Evolutionary conservation across 2,113 vertebrate genomes (phyloP).

Genomic region (Mugil cephalus): DNA sequence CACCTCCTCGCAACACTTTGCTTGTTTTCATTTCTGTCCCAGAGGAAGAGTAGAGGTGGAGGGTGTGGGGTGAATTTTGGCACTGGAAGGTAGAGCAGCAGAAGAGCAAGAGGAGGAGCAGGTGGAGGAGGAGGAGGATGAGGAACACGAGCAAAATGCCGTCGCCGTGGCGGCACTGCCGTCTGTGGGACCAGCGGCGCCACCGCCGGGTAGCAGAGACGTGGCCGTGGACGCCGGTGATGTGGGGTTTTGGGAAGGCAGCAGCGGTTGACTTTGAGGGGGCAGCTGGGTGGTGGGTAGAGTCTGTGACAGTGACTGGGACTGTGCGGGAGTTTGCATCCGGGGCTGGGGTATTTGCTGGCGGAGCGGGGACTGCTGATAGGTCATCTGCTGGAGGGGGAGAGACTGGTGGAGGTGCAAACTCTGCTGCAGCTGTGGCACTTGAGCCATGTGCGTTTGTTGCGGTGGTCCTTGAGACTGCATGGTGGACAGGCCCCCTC

Average conservation of each 20-base stretch:
- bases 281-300: conserved; percentile 63
- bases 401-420: conserved; percentile 76
- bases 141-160: conserved; percentile 72
- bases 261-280: conserved; percentile 74
- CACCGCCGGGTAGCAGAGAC: conserved; percentile 47
- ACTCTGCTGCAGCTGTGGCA: conserved; percentile 75
- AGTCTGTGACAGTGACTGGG: conserved; percentile 71
- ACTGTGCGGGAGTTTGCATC: conserved; percentile 78
- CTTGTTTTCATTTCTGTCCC: conserved; percentile 79
- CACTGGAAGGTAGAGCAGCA: conserved; percentile 81
- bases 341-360: conserved; percentile 81
- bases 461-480: conserved; percentile 60
- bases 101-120: conserved; percentile 78
- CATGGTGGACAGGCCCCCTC: conserved; percentile 63
- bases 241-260: conserved; percentile 73
- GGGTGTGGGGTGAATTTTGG: conserved; percentile 79
- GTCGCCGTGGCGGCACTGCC: conserved; percentile 43
- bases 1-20: conserved; percentile 45
- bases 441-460: conserved; percentile 80
- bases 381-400: conserved; percentile 80
- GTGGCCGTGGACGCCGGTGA: conserved; percentile 49
- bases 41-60: conserved; percentile 80
- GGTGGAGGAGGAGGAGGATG: conserved; percentile 67
- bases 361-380: conserved; percentile 68
- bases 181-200: conserved; percentile 51